Evolutionary conservation across 2,888 invertebrate species (phyloP).

Genomic region (Apotomis capreana): DNA sequence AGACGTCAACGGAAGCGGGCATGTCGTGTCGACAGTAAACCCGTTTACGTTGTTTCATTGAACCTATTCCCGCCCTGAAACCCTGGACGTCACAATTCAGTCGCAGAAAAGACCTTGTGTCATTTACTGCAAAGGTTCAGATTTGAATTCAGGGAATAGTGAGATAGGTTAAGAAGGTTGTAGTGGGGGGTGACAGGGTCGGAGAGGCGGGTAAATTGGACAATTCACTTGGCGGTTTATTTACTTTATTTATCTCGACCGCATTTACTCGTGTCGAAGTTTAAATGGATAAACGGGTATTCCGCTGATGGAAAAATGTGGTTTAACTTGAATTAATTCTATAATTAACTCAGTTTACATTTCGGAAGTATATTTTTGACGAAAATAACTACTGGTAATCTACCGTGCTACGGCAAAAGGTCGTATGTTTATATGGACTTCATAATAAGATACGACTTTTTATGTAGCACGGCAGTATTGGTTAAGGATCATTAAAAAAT

Average conservation of each 20-base stretch:
- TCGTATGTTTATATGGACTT: too few relatives aligned
- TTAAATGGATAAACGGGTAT: conserved; percentile 6
- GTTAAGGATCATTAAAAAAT: too few relatives aligned
- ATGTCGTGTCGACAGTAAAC: too few relatives aligned
- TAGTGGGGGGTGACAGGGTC: background rate
- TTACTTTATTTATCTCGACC: conserved; percentile 18
- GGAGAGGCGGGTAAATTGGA: conserved; percentile 6
- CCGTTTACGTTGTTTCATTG: too few relatives aligned
- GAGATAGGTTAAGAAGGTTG: background rate
- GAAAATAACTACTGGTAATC: too few relatives aligned
- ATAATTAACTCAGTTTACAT: background rate
- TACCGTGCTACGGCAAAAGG: too few relatives aligned
- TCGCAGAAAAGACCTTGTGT: background rate
- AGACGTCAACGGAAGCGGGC: too few relatives aligned
- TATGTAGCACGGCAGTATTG: too few relatives aligned
- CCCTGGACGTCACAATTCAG: too few relatives aligned
- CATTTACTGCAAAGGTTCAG: background rate
- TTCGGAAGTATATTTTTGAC: background rate
- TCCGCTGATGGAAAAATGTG: background rate
- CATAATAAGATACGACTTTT: too few relatives aligned
- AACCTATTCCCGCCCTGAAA: too few relatives aligned
- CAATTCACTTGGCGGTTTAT: conserved; percentile 24
- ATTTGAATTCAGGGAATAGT: background rate
- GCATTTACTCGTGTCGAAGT: conserved; percentile 20
- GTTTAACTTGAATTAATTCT: background rate